Conservation (phyloP, 23 tunicate genomes). For the Ciona savignyi region DNA sequence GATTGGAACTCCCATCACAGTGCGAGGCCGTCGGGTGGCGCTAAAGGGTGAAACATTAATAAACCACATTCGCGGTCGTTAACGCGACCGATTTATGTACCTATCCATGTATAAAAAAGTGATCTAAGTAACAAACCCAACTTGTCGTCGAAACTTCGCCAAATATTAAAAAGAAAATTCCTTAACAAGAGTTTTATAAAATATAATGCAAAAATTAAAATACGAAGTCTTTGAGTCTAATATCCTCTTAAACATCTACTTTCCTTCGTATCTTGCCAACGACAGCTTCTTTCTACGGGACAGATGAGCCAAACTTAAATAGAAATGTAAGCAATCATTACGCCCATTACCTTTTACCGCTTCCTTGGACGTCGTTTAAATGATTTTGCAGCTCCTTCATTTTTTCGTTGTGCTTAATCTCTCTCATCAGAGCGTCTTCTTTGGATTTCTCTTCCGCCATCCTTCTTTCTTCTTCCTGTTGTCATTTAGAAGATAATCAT, state of each 20-base stretch:
- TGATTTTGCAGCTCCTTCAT: slow-evolving; percentile 70
- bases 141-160: no score
- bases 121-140: not conserved
- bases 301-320: no score
- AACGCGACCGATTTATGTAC: not conserved
- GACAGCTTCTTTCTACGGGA: not conserved
- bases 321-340: no score
- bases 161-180: no score
- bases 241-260: no score
- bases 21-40: no score
- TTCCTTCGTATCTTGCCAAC: not conserved
- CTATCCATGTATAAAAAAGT: not conserved
- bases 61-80: not conserved
- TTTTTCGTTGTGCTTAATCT: slow-evolving; percentile 49
- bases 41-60: no score
- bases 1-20: slow-evolving; percentile 45
- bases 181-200: not conserved
- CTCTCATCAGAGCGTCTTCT: slow-evolving; percentile 29
- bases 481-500: no score
- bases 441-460: slow-evolving; percentile 21
- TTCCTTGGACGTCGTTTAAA: slow-evolving; percentile 45
- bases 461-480: slow-evolving; percentile 57
- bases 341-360: no score
- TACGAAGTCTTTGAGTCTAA: not conserved
- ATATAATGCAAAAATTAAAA: not conserved